Conservation (phyloP, 2,797 vertebrate genomes). For the Enteromius treurensis region DNA sequence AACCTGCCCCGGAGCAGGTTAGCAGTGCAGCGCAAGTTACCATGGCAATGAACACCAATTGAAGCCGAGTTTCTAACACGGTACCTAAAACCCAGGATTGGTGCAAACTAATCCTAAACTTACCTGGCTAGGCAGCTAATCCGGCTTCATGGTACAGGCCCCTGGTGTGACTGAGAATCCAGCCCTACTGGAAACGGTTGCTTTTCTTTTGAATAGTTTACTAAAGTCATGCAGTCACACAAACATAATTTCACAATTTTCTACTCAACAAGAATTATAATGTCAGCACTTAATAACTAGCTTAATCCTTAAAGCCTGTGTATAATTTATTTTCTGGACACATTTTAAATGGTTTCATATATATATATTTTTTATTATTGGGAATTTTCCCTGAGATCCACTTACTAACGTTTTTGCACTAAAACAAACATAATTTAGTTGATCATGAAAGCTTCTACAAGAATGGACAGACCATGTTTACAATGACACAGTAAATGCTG, state of each 20-base stretch:
- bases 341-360: background rate
- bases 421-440: background rate
- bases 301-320: background rate
- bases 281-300: background rate
- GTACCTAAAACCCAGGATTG: no score
- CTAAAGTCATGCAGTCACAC: constrained; percentile 20
- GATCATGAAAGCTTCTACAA: background rate
- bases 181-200: background rate
- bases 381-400: background rate
- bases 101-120: no score
- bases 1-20: no score
- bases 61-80: no score
- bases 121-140: no score
- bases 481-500: background rate
- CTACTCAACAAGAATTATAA: background rate
- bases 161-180: constrained; percentile 2
- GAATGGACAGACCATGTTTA: background rate
- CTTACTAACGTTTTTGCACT: background rate
- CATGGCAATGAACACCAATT: no score
- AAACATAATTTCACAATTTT: constrained; percentile 19
- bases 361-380: background rate
- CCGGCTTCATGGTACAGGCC: no score
- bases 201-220: background rate
- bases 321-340: background rate
- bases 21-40: no score